Conservation (phyloP, 2,797 vertebrate species). For the Onychomys torridus region DNA sequence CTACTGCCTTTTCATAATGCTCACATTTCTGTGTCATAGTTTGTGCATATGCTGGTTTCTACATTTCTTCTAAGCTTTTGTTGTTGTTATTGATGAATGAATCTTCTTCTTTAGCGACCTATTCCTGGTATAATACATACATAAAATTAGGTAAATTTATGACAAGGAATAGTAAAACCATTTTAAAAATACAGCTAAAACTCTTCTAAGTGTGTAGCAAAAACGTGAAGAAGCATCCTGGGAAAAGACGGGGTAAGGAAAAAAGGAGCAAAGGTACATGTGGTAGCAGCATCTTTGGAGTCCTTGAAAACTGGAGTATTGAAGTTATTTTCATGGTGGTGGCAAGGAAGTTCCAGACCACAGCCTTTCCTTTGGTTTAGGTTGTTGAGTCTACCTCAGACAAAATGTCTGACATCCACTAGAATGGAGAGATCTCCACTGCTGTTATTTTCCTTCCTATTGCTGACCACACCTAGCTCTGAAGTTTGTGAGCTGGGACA, state of each 20-base stretch:
- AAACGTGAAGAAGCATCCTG: background rate
- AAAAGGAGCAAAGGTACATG: background rate
- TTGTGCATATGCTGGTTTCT: background rate
- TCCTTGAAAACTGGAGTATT: background rate
- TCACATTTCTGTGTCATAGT: background rate
- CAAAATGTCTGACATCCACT: background rate
- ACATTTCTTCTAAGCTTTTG: background rate
- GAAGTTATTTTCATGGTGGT: background rate
- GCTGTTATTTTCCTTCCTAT: background rate
- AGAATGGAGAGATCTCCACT: background rate
- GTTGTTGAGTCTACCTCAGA: background rate
- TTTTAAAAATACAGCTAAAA: background rate
- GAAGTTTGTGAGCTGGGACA: background rate
- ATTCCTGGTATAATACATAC: background rate
- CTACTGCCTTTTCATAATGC: background rate
- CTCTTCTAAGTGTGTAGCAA: background rate
- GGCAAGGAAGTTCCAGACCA: background rate
- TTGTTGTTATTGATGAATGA: background rate
- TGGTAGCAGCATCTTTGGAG: background rate
- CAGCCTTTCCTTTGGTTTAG: background rate
- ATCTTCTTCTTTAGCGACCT: background rate
- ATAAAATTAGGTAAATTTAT: background rate
- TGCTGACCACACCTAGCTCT: background rate
- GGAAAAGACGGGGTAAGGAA: background rate
- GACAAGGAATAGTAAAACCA: background rate